A percentile compares a stretch with the other conserved stretches of the same genome.
These are phyloP conservation scores for Mormyrus hasselquistii DNA, from an alignment of 2,797 vertebrate genomes.

Conservation along the genomic window DNA sequence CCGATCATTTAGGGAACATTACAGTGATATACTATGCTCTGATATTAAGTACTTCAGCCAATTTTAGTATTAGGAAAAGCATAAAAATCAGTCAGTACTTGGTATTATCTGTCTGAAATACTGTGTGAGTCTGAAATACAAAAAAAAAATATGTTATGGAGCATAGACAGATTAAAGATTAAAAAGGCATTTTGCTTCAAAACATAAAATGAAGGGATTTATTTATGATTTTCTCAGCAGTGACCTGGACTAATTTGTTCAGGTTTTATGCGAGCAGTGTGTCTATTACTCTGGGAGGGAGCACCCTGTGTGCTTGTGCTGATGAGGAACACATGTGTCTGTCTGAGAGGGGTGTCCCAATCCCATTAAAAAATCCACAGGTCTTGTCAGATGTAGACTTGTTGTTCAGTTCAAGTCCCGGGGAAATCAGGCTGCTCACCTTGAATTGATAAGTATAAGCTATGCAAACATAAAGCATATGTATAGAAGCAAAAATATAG, in stretches of 20 bases:
- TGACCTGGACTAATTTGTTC: background rate
- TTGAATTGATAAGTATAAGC: background rate
- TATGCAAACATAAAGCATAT: background rate
- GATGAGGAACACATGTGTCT: background rate
- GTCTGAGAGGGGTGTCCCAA: background rate
- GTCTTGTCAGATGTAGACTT: background rate
- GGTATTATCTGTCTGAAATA: background rate
- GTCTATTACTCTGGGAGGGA: background rate
- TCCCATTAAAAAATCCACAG: background rate
- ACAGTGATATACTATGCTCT: background rate
- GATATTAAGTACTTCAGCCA: background rate
- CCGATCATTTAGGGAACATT: background rate
- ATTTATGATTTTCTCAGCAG: background rate
- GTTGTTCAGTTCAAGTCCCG: background rate
- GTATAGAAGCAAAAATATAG: background rate
- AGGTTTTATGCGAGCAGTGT: background rate
- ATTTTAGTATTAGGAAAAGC: background rate
- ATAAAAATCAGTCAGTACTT: background rate
- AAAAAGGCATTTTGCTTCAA: background rate
- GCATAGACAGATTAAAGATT: background rate
- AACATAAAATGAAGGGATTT: constrained; percentile 2
- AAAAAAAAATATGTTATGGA: background rate
- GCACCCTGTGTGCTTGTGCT: background rate
- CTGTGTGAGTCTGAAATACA: background rate
- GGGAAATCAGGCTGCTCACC: background rate